Conservation (phyloP, 2,888 invertebrate genomes). For the Beris chalybata region DNA sequence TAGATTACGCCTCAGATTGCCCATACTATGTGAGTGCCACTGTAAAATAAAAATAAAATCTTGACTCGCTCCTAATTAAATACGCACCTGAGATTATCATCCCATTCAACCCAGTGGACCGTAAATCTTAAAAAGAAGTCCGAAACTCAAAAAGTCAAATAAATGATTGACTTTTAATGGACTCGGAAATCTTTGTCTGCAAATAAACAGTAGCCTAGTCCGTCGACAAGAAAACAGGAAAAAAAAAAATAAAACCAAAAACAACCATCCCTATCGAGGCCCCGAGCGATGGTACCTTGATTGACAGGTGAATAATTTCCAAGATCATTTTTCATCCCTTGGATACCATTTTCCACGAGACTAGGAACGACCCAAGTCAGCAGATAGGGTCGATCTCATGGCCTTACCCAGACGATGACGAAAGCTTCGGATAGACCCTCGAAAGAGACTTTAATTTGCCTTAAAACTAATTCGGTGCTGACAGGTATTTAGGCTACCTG, state of each 20-base stretch:
- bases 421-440: slow-evolving; percentile 1
- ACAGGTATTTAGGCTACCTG: slow-evolving; percentile 26
- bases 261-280: slow-evolving; percentile 1
- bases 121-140: not conserved
- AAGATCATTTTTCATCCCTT: slow-evolving; percentile 38
- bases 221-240: not conserved
- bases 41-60: too few relatives aligned
- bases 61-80: too few relatives aligned
- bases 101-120: slow-evolving; percentile 2
- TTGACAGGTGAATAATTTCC: slow-evolving; percentile 39
- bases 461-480: slow-evolving; percentile 24
- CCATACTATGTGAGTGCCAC: too few relatives aligned
- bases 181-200: slow-evolving; percentile 34
- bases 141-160: slow-evolving; percentile 32
- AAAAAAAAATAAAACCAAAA: not conserved
- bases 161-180: slow-evolving; percentile 37
- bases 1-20: too few relatives aligned
- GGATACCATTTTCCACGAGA: slow-evolving; percentile 16
- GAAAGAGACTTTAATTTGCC: slow-evolving; percentile 27
- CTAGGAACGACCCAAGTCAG: not conserved
- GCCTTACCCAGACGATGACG: not conserved
- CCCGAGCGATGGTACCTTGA: slow-evolving; percentile 18
- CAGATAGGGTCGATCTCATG: not conserved
- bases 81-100: too few relatives aligned
- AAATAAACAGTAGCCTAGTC: slow-evolving; percentile 29